These are phyloP conservation scores for Pangasianodon gigas DNA, from an alignment of 2,113 vertebrate species.

Conservation along the genomic window DNA sequence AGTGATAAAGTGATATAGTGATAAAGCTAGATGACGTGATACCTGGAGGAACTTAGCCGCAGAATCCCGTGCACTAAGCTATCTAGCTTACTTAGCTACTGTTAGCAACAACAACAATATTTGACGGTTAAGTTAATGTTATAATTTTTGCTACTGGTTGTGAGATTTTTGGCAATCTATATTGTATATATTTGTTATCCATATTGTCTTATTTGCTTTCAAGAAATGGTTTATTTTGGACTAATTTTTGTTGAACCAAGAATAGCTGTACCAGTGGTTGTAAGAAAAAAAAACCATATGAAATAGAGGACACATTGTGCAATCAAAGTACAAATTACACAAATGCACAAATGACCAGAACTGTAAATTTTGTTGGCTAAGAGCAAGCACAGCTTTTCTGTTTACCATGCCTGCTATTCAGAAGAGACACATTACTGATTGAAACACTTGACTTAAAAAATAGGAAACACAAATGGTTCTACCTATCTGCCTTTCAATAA, in stretches of 20 bases:
- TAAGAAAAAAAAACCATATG: not conserved
- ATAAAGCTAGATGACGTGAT: not conserved
- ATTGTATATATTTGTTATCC: not conserved
- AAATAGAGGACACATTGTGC: not conserved
- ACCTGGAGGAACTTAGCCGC: not conserved
- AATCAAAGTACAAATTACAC: not conserved
- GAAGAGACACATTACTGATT: not conserved
- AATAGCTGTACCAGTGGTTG: not conserved
- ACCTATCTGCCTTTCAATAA: not conserved
- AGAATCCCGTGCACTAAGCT: not conserved
- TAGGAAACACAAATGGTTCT: not conserved
- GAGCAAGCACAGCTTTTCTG: not conserved
- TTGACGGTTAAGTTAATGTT: not conserved
- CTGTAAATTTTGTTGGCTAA: not conserved
- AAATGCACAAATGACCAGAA: not conserved
- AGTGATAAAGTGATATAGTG: not conserved
- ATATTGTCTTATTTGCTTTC: not conserved
- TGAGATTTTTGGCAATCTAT: not conserved
- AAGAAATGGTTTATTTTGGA: not conserved
- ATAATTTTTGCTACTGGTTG: not conserved
- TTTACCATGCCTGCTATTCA: not conserved
- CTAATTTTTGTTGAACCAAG: not conserved
- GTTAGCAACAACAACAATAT: not conserved
- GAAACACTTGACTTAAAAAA: not conserved
- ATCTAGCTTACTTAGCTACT: not conserved